Conservation (phyloP, 2,797 vertebrate species). For the Enteromius afrohamiltoni region DNA sequence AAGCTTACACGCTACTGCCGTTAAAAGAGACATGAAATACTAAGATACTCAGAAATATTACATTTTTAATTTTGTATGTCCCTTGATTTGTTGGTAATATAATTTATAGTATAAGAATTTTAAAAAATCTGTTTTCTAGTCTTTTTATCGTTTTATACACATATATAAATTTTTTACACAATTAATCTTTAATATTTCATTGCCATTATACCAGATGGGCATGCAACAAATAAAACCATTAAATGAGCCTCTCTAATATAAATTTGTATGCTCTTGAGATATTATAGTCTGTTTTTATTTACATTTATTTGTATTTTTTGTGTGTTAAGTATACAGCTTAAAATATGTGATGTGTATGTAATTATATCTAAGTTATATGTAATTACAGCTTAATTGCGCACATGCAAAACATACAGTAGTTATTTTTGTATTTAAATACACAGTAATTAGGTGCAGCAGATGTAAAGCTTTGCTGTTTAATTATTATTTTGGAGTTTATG, state of each 20-base stretch:
- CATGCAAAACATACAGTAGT: background rate
- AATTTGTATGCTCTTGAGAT: background rate
- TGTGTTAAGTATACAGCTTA: background rate
- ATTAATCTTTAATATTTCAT: too few species aligned
- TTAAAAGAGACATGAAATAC: background rate
- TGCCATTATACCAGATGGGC: background rate
- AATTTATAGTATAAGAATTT: background rate
- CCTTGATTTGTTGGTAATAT: background rate
- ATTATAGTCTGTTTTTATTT: background rate
- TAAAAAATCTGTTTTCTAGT: background rate
- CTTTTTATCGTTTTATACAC: background rate
- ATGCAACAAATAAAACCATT: slow-evolving; percentile 2
- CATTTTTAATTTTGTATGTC: background rate
- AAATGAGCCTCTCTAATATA: background rate
- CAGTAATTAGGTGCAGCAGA: background rate
- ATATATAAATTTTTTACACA: too few species aligned
- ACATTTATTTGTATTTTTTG: background rate
- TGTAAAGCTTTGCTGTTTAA: background rate
- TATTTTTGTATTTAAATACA: background rate
- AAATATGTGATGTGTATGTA: background rate
- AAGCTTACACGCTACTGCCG: background rate
- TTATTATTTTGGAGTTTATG: background rate
- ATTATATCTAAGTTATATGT: background rate
- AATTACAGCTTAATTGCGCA: background rate
- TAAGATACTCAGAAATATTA: slow-evolving; percentile 2